Evolutionary conservation across 2,888 invertebrate species (phyloP).

Genomic region (Kryphioiulus occultus): DNA sequence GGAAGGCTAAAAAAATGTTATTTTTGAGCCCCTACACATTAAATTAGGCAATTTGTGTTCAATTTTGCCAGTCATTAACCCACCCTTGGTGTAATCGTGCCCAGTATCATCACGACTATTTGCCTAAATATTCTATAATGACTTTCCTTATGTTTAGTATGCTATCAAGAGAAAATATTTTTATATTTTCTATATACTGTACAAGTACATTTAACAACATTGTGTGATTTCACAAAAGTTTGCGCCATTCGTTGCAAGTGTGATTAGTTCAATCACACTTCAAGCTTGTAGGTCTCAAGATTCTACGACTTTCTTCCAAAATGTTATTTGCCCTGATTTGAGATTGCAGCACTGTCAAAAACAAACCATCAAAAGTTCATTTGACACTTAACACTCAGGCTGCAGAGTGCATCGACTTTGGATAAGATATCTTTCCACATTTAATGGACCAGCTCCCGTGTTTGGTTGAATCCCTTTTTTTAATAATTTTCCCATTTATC

Average conservation of each 20-base stretch:
- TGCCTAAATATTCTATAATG: too few species aligned
- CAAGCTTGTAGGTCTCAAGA: background rate
- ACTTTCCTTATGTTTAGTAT: too few species aligned
- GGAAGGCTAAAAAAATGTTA: background rate
- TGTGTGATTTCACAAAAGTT: too few species aligned
- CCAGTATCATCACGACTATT: too few species aligned
- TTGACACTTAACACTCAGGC: background rate
- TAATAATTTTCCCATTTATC: constrained; percentile 11
- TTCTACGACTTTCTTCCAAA: background rate
- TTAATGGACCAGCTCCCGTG: background rate
- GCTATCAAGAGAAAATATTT: too few species aligned
- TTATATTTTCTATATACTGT: too few species aligned
- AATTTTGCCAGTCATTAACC: constrained; percentile 7
- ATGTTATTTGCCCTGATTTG: background rate
- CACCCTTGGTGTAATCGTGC: background rate
- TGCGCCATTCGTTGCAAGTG: too few species aligned
- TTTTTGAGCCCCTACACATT: background rate
- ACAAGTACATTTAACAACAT: too few species aligned
- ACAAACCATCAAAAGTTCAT: background rate
- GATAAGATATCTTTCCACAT: background rate
- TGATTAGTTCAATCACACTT: too few species aligned
- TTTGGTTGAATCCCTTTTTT: background rate
- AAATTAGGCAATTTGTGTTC: background rate
- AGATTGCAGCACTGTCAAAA: background rate
- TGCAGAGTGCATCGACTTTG: background rate